Evolutionary conservation across 2,113 vertebrate species (phyloP).

Genomic region (Myodes glareolus): DNA sequence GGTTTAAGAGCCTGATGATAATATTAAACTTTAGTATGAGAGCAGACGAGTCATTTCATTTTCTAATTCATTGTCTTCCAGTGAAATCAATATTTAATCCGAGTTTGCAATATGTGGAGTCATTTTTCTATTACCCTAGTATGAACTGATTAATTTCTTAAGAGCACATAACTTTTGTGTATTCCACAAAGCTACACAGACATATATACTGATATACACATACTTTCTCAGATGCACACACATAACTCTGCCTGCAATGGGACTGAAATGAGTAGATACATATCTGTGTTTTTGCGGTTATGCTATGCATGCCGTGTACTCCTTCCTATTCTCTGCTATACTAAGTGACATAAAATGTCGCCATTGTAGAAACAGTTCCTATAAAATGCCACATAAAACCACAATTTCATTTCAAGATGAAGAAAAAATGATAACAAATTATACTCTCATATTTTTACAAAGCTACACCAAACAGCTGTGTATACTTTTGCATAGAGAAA

Average conservation of each 20-base stretch:
- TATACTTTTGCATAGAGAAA: slow-evolving; percentile 34
- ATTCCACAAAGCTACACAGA: background rate
- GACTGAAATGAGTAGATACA: background rate
- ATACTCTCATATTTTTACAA: slow-evolving; percentile 30
- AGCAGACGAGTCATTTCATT: background rate
- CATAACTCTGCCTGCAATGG: background rate
- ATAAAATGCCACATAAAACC: slow-evolving; percentile 36
- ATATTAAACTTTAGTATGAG: background rate
- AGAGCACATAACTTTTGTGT: background rate
- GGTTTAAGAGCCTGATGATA: slow-evolving; percentile 16
- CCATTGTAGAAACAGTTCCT: background rate
- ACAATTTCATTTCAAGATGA: slow-evolving; percentile 37
- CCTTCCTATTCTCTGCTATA: background rate
- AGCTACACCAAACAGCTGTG: background rate
- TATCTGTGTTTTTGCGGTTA: background rate
- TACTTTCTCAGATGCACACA: background rate
- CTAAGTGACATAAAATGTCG: background rate
- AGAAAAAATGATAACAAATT: slow-evolving; percentile 26
- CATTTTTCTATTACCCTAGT: background rate
- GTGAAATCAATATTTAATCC: slow-evolving; percentile 54
- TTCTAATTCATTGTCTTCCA: slow-evolving; percentile 28
- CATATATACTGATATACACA: too few relatives aligned
- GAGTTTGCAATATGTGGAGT: background rate
- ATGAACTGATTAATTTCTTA: background rate
- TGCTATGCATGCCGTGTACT: background rate